Base-by-base conservation (phyloP, 2,888 invertebrate genomes). In the Crioceris asparagi region DNA sequence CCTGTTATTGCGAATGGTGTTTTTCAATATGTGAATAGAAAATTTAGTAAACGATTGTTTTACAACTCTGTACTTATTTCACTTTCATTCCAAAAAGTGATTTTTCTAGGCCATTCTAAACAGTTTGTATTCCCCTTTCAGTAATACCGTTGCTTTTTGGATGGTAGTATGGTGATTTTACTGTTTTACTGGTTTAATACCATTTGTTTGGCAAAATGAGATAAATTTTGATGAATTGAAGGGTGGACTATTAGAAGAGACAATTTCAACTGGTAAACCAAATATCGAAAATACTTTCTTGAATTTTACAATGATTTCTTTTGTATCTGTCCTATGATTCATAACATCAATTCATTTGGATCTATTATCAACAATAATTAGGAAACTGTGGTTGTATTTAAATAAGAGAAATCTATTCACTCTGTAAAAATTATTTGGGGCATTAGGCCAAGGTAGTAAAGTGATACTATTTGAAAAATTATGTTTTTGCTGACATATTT, bases 221-320 rank as follows among this genome's bases (percentile, higher is more conserved):
- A 34, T 34, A 43, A 48, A 47, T 32, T 43, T 37, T 14, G 12
- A 12, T 6, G 47, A 47, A 33, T 35, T 50, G 30, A 46, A 51
- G 5, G 47, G 48, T 18, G 47, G 47, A 12, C 50, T 50, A 37
- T 50, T 50, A 23, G 48, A 48, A 2, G 46, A 40, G 2, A 48
- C 46, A 10, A 47, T 11, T 35, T 40, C 45, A 26, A 18, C 30
- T n/a, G 44, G 46, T 29, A 49, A 34, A n/a, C 46, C 47, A 45
- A 47, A 38, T 15, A 44, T 36, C 15, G 41, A 35, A 45, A 47
- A 51, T n/a, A 40, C 40, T 30, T 43, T 26, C 32, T 40, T 41
- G 10, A 44, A 23, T 32, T 43, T 42, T 15, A n/a, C 19, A 26
- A 47, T 46, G 15, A n/a, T 36, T 19, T 43, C 35, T 17, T 12